Evolutionary conservation across 2,797 vertebrate species (phyloP).

Genomic region (Enteromius afrohamiltoni): DNA sequence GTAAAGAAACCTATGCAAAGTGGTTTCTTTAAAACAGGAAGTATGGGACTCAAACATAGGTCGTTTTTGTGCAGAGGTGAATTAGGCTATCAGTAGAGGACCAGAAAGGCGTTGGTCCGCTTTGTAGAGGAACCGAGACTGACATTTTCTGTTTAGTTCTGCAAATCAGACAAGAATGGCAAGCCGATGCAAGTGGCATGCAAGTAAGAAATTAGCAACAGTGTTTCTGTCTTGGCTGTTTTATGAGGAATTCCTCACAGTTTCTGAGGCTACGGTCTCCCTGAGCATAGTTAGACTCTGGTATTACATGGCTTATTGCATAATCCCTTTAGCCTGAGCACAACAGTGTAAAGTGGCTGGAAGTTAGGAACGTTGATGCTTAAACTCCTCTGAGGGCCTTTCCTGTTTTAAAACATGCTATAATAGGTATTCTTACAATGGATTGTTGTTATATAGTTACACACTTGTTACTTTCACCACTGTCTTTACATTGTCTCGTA

Average conservation of each 20-base stretch:
- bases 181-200: not conserved
- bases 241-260: conserved; percentile 29
- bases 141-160: conserved; percentile 6
- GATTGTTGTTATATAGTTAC: not conserved
- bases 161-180: not conserved
- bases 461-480: not conserved
- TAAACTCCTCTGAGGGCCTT: not conserved
- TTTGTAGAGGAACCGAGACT: conserved; percentile 35
- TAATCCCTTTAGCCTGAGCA: conserved; percentile 36
- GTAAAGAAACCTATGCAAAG: not conserved
- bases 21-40: conserved; percentile 44
- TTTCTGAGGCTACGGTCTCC: not conserved
- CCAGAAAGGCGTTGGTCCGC: not conserved
- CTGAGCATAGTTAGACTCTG: conserved; percentile 7
- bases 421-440: not conserved
- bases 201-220: not conserved
- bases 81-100: conserved; percentile 12
- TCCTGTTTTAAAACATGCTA: not conserved
- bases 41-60: conserved; percentile 17
- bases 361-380: conserved; percentile 13
- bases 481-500: not conserved
- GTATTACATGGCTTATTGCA: conserved; percentile 46
- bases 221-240: not conserved
- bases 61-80: not conserved
- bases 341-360: not conserved